These are phyloP conservation scores for Parnassius mnemosyne DNA, from an alignment of 2,888 invertebrate genomes.

Conservation along the genomic window DNA sequence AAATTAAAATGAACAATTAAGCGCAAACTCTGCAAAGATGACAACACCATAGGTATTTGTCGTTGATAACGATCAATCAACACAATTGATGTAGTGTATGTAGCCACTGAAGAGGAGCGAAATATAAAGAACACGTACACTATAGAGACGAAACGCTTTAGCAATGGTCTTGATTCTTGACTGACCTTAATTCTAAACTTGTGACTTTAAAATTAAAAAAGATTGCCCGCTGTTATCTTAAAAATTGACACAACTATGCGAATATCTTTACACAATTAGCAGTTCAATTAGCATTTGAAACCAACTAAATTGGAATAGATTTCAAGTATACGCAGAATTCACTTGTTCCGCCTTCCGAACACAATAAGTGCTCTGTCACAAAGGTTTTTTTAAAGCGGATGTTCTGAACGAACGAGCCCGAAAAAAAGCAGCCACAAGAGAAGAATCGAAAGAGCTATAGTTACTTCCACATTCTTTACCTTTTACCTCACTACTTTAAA, in stretches of 20 bases:
- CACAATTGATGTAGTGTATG: slow-evolving; percentile 43
- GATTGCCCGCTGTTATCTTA: neutral
- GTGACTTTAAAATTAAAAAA: neutral
- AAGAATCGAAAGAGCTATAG: no score
- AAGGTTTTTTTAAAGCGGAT: slow-evolving; percentile 11
- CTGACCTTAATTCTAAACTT: slow-evolving; percentile 8
- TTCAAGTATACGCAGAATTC: slow-evolving; percentile 2
- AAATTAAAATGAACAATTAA: no score
- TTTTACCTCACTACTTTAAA: no score
- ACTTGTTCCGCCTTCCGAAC: slow-evolving; percentile 10
- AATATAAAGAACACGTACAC: slow-evolving; percentile 32
- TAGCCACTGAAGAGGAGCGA: slow-evolving; percentile 34
- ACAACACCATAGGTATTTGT: slow-evolving; percentile 45
- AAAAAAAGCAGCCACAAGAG: neutral
- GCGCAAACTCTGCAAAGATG: slow-evolving; percentile 30
- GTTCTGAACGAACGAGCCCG: neutral
- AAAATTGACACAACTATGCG: neutral
- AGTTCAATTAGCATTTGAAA: neutral
- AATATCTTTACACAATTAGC: neutral
- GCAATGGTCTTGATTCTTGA: slow-evolving; percentile 1
- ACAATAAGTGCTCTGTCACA: slow-evolving; percentile 13
- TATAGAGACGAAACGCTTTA: slow-evolving; percentile 4
- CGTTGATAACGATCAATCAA: slow-evolving; percentile 46
- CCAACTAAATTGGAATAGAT: neutral
- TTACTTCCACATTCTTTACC: no score